Base-by-base conservation (phyloP, 2,888 invertebrate genomes). In the Tetheella fluctuosa region DNA sequence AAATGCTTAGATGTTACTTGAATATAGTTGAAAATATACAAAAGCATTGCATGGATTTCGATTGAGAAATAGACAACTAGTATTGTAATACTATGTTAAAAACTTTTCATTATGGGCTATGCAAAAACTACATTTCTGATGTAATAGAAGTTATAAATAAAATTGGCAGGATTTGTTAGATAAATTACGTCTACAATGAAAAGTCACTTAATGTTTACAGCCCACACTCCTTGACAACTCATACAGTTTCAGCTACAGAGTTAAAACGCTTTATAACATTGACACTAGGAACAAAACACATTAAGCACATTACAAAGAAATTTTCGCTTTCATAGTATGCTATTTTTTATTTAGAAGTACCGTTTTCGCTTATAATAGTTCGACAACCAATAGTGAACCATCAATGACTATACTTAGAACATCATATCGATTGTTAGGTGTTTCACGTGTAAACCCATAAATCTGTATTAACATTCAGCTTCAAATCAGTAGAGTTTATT, bases 31-130 rank as follows among this genome's bases (percentile, higher is more conserved):
- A 62, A 71, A 70, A 74, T n/a, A 28, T 17, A 30, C 69, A 67
- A 81, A 76, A 82, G 77, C 79, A 82, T 81, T 84, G 89, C 90
- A 91, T 90, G 90, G 76, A 79, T 80, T 80, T 79, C 74, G 69
- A 82, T 77, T 80, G 77, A 84, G 73, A 80, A 61, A 54, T 59
- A 63, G 53, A 55, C 53, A 57, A 54, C 48, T 52, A 58, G 58
- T 52, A 20, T 53, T 39, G 39, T 23, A 70, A 64, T 70, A 70
- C 61, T 73, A 79, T 74, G 74, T 73, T 66, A 70, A 70, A 65
- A 79, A 85, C 88, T 90, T 89, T 89, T 90, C 86, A 88, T 90
- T 88, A 77, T 80, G 79, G 90, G 89, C 89, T 80, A 68, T 3
- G 65, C 69, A 76, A 71, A 63, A 71, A 73, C 83, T 84, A 77